These are phyloP conservation scores for Petaurus breviceps DNA, from an alignment of 2,113 vertebrate genomes.

Conservation along the genomic window DNA sequence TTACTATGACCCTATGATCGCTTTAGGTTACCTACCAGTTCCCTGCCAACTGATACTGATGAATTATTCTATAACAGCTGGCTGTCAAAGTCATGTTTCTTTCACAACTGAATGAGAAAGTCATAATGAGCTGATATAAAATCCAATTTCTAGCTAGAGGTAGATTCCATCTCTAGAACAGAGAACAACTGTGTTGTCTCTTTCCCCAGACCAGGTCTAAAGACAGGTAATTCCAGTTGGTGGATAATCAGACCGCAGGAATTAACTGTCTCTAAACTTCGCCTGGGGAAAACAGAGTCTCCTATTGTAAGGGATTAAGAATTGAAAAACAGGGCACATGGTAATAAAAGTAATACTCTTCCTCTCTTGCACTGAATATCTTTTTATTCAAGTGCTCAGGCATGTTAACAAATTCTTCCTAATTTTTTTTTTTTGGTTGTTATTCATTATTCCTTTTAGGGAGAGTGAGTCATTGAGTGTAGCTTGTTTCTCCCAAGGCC, in stretches of 20 bases:
- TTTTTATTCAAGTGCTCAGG: conserved; percentile 3
- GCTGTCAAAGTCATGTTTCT: not conserved
- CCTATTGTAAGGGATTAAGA: conserved; percentile 31
- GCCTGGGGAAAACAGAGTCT: conserved; percentile 22
- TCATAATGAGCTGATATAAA: not conserved
- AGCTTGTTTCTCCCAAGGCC: not conserved
- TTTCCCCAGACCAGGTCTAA: conserved; percentile 8
- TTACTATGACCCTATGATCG: not conserved
- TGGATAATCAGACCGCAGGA: conserved; percentile 30
- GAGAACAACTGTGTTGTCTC: not conserved
- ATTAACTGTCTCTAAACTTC: conserved; percentile 20
- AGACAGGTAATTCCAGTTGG: conserved; percentile 17
- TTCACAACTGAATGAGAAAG: not conserved
- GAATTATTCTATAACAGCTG: not conserved
- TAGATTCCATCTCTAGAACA: not conserved
- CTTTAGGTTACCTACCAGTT: not conserved
- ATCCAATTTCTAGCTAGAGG: not conserved
- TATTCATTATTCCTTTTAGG: conserved; percentile 40
- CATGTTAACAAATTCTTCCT: conserved; percentile 28
- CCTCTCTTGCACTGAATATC: not conserved
- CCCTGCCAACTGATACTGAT: not conserved
- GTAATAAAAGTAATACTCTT: conserved; percentile 29
- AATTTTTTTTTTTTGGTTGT: conserved; percentile 25
- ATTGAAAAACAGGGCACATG: not conserved
- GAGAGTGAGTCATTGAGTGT: conserved; percentile 17